Base-by-base conservation (phyloP, 2,797 vertebrate species). In the Otolemur crassicaudatus region DNA sequence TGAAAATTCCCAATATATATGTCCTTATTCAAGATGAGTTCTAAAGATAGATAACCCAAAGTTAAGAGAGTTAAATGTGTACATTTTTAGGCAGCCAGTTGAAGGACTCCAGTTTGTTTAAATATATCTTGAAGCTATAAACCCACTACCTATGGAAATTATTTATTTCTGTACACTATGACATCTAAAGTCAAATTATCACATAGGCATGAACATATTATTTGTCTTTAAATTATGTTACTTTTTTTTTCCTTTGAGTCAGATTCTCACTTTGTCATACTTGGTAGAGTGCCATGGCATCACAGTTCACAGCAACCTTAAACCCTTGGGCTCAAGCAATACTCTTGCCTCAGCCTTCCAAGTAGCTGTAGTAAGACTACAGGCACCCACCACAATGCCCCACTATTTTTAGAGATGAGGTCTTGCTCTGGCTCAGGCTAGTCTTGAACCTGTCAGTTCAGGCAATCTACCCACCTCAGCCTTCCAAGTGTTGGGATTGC, bases 21-120 rank as follows among this genome's bases (percentile, higher is more conserved):
- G 3, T 49, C 23, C 58, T 97, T 87, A 69, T 34, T 65, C 77
- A 90, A 82, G 65, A 69, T 84, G 37, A 95, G 20, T 46, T 90
- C 31, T 83, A 81, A 90, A 90, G 63, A 89, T 5, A 11, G 8
- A 23, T 49, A 81, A 76, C 25, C 6, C 11, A 96, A 87, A 97
- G 69, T 89, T 72, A 97, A 95, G 22, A 10, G 95, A 75, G 92
- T 96, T 11, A 97, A 85, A 70, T 87, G 82, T 34, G 53, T 84
- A 90, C 89, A 34, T 61, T 80, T 73, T 67, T 70, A 75, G 37
- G 40, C 1, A 20, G 34, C 27, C 61, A 40, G 12, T 29, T 75
- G 61, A 49, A 94, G 37, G 63, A 91, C 49, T 60, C 25, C 25
- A 43, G 13, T 34, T 73, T 75, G 9, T 37, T 75, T 46, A 34